Conservation (phyloP, 2,113 vertebrate species). For the Nesospiza acunhae region DNA sequence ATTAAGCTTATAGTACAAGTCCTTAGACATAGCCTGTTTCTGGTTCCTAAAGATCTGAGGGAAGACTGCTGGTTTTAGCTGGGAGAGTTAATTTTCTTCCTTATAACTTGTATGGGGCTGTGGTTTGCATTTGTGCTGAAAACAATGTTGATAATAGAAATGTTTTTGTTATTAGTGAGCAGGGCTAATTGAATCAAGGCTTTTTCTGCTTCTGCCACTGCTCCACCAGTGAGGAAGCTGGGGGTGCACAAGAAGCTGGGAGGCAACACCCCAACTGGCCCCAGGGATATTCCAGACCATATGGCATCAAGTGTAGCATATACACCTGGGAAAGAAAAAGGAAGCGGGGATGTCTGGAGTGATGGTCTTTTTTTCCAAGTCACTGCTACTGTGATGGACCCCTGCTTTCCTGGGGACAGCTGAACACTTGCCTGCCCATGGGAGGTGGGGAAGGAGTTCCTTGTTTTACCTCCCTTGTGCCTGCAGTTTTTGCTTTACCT, state of each 20-base stretch:
- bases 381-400: background rate
- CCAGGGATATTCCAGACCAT: background rate
- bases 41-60: background rate
- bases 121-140: background rate
- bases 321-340: background rate
- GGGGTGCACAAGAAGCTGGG: background rate
- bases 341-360: background rate
- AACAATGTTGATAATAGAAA: background rate
- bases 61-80: background rate
- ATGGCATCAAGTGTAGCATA: background rate
- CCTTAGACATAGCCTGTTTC: background rate
- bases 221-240: background rate
- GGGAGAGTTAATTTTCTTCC: background rate
- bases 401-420: background rate
- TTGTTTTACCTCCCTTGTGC: background rate
- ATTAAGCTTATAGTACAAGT: background rate
- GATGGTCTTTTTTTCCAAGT: background rate
- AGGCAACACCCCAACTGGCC: background rate
- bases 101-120: background rate
- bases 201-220: background rate
- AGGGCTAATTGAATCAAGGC: background rate
- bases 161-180: background rate
- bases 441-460: background rate
- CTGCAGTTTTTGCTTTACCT: background rate
- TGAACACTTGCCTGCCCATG: background rate